Conservation (phyloP, 2,888 invertebrate genomes). For the Drosophila subquinaria region DNA sequence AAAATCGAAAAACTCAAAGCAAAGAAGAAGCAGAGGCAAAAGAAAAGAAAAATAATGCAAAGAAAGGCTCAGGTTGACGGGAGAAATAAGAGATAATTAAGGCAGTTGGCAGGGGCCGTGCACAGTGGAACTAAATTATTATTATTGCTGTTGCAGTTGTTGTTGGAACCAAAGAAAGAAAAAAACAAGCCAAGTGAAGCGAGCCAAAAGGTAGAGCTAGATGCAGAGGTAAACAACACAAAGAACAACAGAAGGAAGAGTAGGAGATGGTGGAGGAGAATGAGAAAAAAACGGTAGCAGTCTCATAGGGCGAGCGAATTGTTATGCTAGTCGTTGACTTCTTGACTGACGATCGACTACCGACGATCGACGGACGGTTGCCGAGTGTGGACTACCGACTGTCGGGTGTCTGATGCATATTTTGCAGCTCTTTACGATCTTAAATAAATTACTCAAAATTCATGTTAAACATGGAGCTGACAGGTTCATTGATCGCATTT, state of each 20-base stretch:
- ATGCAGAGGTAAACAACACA: constrained; percentile 8
- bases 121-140: constrained; percentile 79
- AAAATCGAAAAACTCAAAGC: constrained; percentile 48
- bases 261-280: not conserved
- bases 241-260: constrained; percentile 23
- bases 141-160: constrained; percentile 46
- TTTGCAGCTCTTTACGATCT: constrained; percentile 75
- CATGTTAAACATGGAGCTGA: constrained; percentile 59
- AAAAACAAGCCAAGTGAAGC: constrained; percentile 34
- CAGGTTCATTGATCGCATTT: constrained; percentile 81
- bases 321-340: constrained; percentile 79
- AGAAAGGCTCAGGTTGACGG: constrained; percentile 37
- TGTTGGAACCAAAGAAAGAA: constrained; percentile 34
- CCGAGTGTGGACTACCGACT: constrained; percentile 11
- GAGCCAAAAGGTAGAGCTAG: constrained; percentile 10
- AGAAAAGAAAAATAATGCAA: constrained; percentile 27
- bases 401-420: constrained; percentile 62
- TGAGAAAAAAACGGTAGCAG: constrained; percentile 70
- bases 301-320: constrained; percentile 81
- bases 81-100: constrained; percentile 68
- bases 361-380: not conserved
- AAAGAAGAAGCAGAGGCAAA: constrained; percentile 22
- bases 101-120: constrained; percentile 58
- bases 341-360: constrained; percentile 25
- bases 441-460: constrained; percentile 76